Evolutionary conservation across 2,888 invertebrate species (phyloP).

Genomic region (Volucella inflata): DNA sequence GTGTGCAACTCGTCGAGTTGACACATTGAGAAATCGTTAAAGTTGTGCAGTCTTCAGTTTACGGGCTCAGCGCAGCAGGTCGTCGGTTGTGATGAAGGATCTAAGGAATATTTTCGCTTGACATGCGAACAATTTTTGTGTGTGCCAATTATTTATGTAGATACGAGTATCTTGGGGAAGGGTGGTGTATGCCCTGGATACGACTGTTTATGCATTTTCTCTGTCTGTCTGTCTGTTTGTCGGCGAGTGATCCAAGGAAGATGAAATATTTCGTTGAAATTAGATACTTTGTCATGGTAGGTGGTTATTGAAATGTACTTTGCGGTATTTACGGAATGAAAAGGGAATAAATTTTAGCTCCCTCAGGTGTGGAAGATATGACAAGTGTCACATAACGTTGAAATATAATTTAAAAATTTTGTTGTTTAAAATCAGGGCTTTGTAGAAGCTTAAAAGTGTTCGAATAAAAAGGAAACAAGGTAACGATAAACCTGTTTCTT

Average conservation of each 20-base stretch:
- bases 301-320: constrained; percentile 19
- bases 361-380: no score
- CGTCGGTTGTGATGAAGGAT: constrained; percentile 54
- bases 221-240: not conserved
- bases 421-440: no score
- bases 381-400: no score
- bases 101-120: constrained; percentile 56
- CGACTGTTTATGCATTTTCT: constrained; percentile 1
- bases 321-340: not conserved
- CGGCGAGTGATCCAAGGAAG: constrained; percentile 16
- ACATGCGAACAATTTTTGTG: constrained; percentile 50
- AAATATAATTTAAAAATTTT: no score
- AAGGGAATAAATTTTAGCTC: not conserved
- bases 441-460: no score
- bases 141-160: constrained; percentile 48
- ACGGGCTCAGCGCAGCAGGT: constrained; percentile 6
- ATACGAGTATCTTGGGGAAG: not conserved
- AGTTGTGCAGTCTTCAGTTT: constrained; percentile 53
- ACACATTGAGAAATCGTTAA: constrained; percentile 71
- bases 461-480: no score
- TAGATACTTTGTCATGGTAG: not conserved
- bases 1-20: constrained; percentile 45
- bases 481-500: no score
- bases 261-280: not conserved
- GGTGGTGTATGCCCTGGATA: not conserved